Conservation (phyloP, 2,113 vertebrate genomes). For the Cnemophilus loriae region DNA sequence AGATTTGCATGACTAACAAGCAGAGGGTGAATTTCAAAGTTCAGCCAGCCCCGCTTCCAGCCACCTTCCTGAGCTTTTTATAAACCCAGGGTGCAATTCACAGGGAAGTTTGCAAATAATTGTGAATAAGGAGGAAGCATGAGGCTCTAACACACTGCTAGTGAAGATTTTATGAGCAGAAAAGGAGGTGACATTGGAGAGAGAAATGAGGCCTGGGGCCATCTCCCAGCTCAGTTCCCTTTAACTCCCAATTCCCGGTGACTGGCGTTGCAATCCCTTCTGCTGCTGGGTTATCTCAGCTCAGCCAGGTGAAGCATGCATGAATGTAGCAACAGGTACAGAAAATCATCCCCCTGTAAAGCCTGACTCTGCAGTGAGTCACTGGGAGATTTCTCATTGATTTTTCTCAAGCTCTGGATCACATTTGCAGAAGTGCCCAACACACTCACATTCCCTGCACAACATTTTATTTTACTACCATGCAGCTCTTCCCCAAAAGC, state of each 20-base stretch:
- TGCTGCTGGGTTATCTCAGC: background rate
- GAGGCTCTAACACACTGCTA: constrained; percentile 1
- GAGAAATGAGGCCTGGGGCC: background rate
- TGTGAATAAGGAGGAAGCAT: constrained; percentile 35
- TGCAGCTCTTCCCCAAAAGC: background rate
- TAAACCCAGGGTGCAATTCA: constrained; percentile 46
- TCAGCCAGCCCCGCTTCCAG: background rate
- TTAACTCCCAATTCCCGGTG: background rate
- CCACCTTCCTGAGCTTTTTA: constrained; percentile 44
- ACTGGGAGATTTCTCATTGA: background rate
- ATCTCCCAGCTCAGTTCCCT: background rate
- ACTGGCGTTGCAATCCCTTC: background rate
- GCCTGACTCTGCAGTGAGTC: background rate
- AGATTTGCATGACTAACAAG: constrained; percentile 47
- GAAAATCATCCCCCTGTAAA: background rate
- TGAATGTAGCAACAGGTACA: background rate
- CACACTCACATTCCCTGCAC: background rate
- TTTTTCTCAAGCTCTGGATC: background rate
- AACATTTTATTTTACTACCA: background rate
- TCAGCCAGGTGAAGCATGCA: background rate
- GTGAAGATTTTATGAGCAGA: constrained; percentile 28
- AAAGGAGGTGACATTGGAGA: background rate
- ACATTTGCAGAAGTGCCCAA: background rate
- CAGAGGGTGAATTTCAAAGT: constrained; percentile 45
- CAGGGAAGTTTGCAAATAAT: constrained; percentile 51